Base-by-base conservation (phyloP, 2,797 vertebrate species). In the Clamator glandarius region DNA sequence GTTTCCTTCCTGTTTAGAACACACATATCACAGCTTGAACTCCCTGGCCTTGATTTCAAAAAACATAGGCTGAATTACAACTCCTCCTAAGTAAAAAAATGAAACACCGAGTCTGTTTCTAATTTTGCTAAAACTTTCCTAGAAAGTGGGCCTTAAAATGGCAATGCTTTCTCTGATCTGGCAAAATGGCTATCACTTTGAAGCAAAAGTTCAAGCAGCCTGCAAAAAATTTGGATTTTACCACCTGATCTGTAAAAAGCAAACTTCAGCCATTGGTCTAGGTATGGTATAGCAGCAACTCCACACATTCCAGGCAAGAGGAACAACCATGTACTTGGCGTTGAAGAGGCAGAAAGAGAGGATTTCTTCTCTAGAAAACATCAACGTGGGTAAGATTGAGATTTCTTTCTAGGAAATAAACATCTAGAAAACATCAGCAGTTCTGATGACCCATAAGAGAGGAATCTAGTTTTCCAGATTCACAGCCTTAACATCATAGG, bases 1-100 rank as follows among this genome's bases (percentile, higher is more conserved):
- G 29, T 81, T 93, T 92, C 51, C 83, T 68, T 90, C 54, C 25
- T 72, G 51, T 81, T 86, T 89, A 81, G 73, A 89, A 33, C 15
- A 39, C 18, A 31, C 4, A 8, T 70, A 79, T 69, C 68, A 61
- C 33, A 81, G 68, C 29, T 55, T 39, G 25, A 75, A 57, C 42
- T 85, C 58, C 29, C 20, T 50, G 33, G 42, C 29, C 39, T 78
- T 68, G 36, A 58, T 87, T 72, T 92, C 92, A 64, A 72, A 87
- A 85, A 50, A 61, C 31, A 17, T 46, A 70, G 26, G 19, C 54
- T 88, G 51, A 94, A 93, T 91, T 83, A 80, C 25, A 89, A 15
- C 18, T 33, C 31, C 26, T 72, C 31, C 42, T 48, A 59, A 79
- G 39, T 14, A 23, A 84, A 66, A 79, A 59, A 39, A 58, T 12